Evolutionary conservation across 2,113 vertebrate genomes (phyloP).

Genomic region (Coryphaenoides rupestris): DNA sequence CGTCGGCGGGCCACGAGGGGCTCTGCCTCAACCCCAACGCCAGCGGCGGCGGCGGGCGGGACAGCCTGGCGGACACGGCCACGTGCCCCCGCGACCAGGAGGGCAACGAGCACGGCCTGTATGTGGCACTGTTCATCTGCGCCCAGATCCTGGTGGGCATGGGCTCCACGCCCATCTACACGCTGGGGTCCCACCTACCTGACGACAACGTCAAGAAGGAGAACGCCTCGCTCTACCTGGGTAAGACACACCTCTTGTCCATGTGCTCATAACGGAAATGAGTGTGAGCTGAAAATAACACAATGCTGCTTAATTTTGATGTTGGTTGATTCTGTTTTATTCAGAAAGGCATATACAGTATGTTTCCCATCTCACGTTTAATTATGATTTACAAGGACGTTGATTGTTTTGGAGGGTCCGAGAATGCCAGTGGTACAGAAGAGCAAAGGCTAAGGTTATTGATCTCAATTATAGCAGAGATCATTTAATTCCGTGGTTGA

Average conservation of each 20-base stretch:
- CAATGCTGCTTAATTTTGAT: too few species aligned
- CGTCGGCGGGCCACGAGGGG: conserved; percentile 81
- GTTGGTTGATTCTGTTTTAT: too few species aligned
- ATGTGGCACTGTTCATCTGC: conserved; percentile 92
- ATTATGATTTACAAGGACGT: too few species aligned
- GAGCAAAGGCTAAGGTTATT: conserved; percentile 16
- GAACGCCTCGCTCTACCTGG: conserved; percentile 93
- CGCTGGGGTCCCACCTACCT: conserved; percentile 96
- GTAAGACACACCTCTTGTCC: conserved; percentile 74
- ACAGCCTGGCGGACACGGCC: conserved; percentile 59
- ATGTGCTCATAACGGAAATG: background rate
- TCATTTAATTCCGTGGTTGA: conserved; percentile 17
- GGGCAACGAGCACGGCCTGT: conserved; percentile 88
- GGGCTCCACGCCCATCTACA: conserved; percentile 98
- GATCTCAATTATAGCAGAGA: conserved; percentile 12
- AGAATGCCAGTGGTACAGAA: conserved; percentile 4
- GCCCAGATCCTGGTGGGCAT: conserved; percentile 96
- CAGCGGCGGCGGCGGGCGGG: conserved; percentile 73
- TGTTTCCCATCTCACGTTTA: too few species aligned
- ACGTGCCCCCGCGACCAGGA: conserved; percentile 79
- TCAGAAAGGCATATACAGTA: too few species aligned
- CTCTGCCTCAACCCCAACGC: conserved; percentile 81
- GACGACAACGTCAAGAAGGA: conserved; percentile 99
- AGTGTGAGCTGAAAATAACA: background rate
- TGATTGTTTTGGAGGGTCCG: too few species aligned